Conservation (phyloP, 2,113 vertebrate genomes). For the Regulus satrapa region DNA sequence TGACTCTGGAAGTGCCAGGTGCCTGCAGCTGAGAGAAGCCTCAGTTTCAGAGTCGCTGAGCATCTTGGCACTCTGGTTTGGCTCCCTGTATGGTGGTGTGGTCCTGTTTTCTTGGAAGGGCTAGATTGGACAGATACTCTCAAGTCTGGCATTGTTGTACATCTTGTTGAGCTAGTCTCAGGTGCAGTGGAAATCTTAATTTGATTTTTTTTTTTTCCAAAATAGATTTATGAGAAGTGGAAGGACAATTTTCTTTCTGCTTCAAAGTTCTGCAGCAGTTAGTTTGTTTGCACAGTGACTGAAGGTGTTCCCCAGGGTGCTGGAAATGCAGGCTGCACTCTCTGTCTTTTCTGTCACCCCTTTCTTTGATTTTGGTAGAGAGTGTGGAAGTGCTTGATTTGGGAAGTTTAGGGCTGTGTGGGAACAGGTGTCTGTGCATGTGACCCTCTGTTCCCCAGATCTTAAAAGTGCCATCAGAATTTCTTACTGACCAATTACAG, state of each 20-base stretch:
- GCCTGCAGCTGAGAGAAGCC: accelerated
- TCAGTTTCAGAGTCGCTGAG: neutral
- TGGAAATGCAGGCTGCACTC: neutral
- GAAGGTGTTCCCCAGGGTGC: neutral
- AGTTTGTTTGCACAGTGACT: neutral
- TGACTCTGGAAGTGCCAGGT: neutral
- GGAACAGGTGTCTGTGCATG: neutral
- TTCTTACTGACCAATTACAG: neutral
- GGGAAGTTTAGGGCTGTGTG: neutral
- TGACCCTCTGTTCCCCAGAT: neutral
- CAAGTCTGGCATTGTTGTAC: neutral
- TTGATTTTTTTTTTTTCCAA: neutral
- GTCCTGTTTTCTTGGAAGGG: neutral
- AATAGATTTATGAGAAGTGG: neutral
- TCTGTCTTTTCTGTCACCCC: neutral
- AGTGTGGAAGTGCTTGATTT: neutral
- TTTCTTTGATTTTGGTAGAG: neutral
- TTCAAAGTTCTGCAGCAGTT: neutral
- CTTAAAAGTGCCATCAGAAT: neutral
- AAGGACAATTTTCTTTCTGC: neutral
- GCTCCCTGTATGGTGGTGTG: neutral
- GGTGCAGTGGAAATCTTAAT: neutral
- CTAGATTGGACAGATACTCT: neutral
- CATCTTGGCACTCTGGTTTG: neutral
- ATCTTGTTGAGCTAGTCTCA: neutral